A percentile compares a stretch with the other conserved stretches of the same genome.
Conservation (phyloP, 2,113 vertebrate genomes). For the Capreolus pygargus region DNA sequence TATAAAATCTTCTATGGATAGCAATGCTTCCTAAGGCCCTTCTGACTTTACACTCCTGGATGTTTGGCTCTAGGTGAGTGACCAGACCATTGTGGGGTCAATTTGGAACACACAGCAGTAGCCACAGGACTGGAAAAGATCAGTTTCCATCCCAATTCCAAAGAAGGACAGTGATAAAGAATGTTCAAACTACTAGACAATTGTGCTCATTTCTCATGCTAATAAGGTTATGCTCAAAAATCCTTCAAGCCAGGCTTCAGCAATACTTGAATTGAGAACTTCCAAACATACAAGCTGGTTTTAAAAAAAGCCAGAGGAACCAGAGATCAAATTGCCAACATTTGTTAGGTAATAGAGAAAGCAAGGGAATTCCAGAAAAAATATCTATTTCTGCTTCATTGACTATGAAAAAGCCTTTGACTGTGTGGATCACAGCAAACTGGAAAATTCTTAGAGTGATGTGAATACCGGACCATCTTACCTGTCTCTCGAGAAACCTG, state of each 20-base stretch:
- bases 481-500: not conserved
- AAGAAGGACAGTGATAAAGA: not conserved
- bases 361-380: not conserved
- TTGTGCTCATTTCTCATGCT: not conserved
- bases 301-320: not conserved
- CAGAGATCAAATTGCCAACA: not conserved
- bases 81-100: not conserved
- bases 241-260: not conserved
- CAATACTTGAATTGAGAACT: not conserved
- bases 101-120: not conserved
- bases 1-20: fast-evolving
- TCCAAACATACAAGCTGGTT: not conserved
- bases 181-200: not conserved
- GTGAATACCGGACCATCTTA: not conserved
- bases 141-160: not conserved
- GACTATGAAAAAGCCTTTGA: not conserved
- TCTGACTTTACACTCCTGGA: not conserved
- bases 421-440: not conserved
- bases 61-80: not conserved
- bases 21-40: not conserved
- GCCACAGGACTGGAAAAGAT: not conserved
- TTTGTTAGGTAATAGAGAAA: not conserved
- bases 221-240: not conserved
- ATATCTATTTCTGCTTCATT: not conserved
- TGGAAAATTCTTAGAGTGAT: not conserved